Evolutionary conservation across 2,888 invertebrate species (phyloP), one percentile per base, ranked within the genome.

Genomic region (Apoda limacodes): DNA sequence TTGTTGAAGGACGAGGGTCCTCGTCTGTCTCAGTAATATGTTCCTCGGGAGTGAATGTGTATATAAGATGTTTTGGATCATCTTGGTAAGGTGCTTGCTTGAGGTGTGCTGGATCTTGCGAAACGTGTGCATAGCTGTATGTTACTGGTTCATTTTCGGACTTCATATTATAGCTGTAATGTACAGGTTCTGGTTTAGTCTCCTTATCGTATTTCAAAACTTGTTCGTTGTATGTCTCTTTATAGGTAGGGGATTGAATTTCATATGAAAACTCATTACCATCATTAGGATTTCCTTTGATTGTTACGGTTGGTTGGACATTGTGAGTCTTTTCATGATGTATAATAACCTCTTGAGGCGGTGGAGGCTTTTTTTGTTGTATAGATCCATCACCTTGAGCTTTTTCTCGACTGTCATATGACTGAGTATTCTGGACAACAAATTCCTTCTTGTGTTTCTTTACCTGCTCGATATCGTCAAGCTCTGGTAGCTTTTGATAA

Each of bases 211-310:
- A 78, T 22, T 58, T 69, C 9, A 74, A 46, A 26, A 62, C 58
- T 48, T 78, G 58, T 52, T 75, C 68, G 35, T 67, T 68, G 25
- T 59, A 59, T 4, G 68, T 68, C 49, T 78, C 76, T 26, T 69
- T 71, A 32, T 70, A 62, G 32, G 65, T 72, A 4, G 78, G 78
- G 2, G 64, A 53, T 42, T 69, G 65, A 13, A 70, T 66, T 52
- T 74, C 74, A 37, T 74, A 74, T 1, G 62, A 52, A 25, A 69
- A 55, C 46, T 72, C 72, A 6, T 72, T 70, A 30, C 48, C 51
- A 24, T 55, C 62, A 30, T 71, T 53, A 3, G 58, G 52, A 23
- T 56, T 52, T 7, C 60, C 48, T 12, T 48, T 53, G 13, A 63
- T 52, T 9, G 45, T 47, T 21, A 64, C 61, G 30, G 52, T 58